Percentiles rank a stretch among this genome's conserved stretches.
phyloP scores from a whole-genome alignment of 2,888 invertebrate genomes.

The Carterocephalus palaemon region DNA sequence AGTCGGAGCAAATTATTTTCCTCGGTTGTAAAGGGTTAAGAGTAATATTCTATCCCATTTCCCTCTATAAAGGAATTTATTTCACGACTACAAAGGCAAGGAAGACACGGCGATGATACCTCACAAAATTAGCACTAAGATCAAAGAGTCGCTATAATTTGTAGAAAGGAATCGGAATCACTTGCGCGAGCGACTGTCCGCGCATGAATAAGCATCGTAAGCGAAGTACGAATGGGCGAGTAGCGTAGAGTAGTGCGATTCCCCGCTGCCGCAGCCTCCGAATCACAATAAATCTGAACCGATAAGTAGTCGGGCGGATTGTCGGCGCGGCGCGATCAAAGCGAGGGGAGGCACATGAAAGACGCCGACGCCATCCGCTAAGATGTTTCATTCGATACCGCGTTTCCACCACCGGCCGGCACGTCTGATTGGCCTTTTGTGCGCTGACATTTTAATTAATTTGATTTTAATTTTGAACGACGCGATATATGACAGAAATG shows the following conservation, averaged over 20 bases:
- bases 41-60: conserved; percentile 1
- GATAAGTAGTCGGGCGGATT: conserved; percentile 76
- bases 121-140: conserved; percentile 14
- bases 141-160: conserved; percentile 22
- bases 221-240: conserved; percentile 47
- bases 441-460: conserved; percentile 69
- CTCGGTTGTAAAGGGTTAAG: background rate
- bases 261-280: conserved; percentile 63
- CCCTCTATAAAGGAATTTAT: conserved; percentile 5
- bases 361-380: conserved; percentile 57
- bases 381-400: conserved; percentile 57
- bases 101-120: conserved; percentile 9
- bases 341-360: conserved; percentile 70
- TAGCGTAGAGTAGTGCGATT: conserved; percentile 44
- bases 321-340: conserved; percentile 76
- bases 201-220: conserved; percentile 45
- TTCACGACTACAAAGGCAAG: conserved; percentile 10
- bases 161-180: conserved; percentile 13
- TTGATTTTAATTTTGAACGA: conserved; percentile 56
- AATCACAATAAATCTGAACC: conserved; percentile 78
- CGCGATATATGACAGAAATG: conserved; percentile 50
- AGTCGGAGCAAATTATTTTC: background rate
- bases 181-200: conserved; percentile 48
- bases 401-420: conserved; percentile 64
- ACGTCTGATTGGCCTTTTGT: conserved; percentile 56